Evolutionary conservation across 35 echinoderm and acorn worm genomes (phyloP).

Genomic region (Heliocidaris erythrogramma): DNA sequence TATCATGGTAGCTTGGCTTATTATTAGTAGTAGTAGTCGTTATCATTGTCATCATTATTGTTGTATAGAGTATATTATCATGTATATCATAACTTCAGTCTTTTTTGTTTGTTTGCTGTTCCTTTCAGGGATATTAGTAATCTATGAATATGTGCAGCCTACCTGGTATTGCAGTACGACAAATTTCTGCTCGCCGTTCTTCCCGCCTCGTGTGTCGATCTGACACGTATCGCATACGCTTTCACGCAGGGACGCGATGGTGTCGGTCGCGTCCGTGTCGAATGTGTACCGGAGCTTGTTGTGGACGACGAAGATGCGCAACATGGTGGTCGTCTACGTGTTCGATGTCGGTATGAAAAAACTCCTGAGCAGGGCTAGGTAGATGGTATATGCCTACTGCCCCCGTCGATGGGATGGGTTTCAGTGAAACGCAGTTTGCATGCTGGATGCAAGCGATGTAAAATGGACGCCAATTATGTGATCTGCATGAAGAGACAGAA

Average conservation of each 20-base stretch:
- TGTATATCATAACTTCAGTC: too few species aligned
- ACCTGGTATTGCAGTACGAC: conserved; percentile 82
- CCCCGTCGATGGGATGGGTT: not conserved
- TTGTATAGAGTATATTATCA: too few species aligned
- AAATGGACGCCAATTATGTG: not conserved
- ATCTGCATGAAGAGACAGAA: not conserved
- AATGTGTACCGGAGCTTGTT: conserved; percentile 68
- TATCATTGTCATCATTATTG: too few species aligned
- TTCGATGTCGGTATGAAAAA: not conserved
- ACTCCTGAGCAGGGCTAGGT: not conserved
- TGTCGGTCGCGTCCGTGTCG: conserved; percentile 72
- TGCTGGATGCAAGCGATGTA: not conserved
- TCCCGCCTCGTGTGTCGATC: conserved; percentile 76
- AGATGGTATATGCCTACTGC: not conserved
- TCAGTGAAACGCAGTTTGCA: not conserved
- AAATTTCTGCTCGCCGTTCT: conserved; percentile 77
- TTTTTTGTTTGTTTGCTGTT: too few species aligned
- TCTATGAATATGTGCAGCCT: not conserved
- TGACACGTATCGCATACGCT: conserved; percentile 76
- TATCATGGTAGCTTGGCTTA: too few species aligned
- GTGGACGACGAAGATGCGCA: conserved; percentile 79
- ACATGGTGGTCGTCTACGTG: conserved; percentile 49
- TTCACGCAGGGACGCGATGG: conserved; percentile 64
- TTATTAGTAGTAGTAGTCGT: too few species aligned
- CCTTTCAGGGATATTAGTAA: too few species aligned